These are phyloP conservation scores for Caretta caretta DNA, from an alignment of 2,113 vertebrate genomes.

Conservation along the genomic window DNA sequence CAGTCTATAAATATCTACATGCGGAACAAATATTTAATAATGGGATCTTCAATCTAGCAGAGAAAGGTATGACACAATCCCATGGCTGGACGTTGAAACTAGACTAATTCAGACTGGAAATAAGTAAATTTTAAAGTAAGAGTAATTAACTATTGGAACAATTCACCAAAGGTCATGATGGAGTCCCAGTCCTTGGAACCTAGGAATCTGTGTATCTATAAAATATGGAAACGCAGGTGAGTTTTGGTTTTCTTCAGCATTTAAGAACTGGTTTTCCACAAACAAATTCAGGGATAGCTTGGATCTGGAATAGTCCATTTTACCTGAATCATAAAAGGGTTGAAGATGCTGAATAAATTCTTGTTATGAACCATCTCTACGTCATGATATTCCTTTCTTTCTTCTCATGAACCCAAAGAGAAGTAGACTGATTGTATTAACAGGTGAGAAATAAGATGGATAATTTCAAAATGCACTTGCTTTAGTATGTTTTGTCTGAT, in stretches of 20 bases:
- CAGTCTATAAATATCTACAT: neutral
- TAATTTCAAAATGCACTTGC: neutral
- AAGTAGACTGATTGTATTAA: neutral
- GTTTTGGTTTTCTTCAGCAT: neutral
- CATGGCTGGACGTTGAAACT: neutral
- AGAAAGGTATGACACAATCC: neutral
- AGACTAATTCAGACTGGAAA: neutral
- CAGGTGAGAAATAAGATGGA: neutral
- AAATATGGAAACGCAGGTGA: neutral
- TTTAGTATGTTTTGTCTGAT: slow-evolving; percentile 15
- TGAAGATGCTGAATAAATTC: neutral
- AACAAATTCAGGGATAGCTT: neutral
- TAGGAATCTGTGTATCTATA: neutral
- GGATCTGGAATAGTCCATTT: neutral
- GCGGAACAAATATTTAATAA: neutral
- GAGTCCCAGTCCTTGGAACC: neutral
- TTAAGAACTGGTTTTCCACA: neutral
- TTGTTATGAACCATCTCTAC: neutral
- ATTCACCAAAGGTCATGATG: neutral
- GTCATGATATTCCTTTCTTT: neutral
- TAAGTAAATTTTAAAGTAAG: neutral
- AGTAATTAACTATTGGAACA: neutral
- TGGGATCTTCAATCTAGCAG: neutral
- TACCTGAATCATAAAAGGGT: neutral
- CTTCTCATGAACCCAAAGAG: neutral